Evolutionary conservation across 30 jellyfish, hydroid and myxozoan genomes (phyloP), one percentile per base, ranked within the genome.

Genomic region (Phacellophora camtschatica): DNA sequence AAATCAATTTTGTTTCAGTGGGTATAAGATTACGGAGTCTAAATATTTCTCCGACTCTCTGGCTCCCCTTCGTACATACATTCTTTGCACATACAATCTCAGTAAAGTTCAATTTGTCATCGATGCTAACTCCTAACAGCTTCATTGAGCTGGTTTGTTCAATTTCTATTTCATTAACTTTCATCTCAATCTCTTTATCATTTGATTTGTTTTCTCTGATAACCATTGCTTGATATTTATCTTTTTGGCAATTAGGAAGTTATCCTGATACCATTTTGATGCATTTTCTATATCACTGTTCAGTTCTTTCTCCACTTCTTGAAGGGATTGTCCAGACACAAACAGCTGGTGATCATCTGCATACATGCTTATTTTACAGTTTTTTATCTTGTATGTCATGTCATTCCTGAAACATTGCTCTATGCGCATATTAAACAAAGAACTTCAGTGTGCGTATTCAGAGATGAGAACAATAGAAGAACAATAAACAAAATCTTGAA

Each of bases 21-120:
- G 85, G 72, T 53, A 71, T 43, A 19, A 71, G 73, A 49, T 48
- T 71, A 13, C 85, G 74, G 46, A 69, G 46, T 69, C 83, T 41
- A 39, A 48, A 36, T 43, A 42, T 19, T 35, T 29, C 74, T 34
- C 81, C 81, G 10, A 66, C 81, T 66, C 48, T 66, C 81, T 66
- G 81, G 30, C 81, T 41, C 23, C 31, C 81, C 81, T 66, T 66
- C 23, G 72, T 66, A 34, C 74, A 41, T 28, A 66, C 81, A 36
- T 54, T 54, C 69, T 15, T 18, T 54, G 19, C 19, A 54, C 24
- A 24, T n/a, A n/a, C n/a, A n/a, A n/a, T n/a, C 24, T 54, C 69
- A 24, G 51, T 24, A 24, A 61, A 61, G 61, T 61, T 61, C 75
- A 61, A 61, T 24, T 61, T 61, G 75, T 61, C 75, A 61, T 61